Evolutionary conservation across 2,113 vertebrate species (phyloP), one percentile per base, ranked within the genome.

Genomic region (Pomatostomus ruficeps): DNA sequence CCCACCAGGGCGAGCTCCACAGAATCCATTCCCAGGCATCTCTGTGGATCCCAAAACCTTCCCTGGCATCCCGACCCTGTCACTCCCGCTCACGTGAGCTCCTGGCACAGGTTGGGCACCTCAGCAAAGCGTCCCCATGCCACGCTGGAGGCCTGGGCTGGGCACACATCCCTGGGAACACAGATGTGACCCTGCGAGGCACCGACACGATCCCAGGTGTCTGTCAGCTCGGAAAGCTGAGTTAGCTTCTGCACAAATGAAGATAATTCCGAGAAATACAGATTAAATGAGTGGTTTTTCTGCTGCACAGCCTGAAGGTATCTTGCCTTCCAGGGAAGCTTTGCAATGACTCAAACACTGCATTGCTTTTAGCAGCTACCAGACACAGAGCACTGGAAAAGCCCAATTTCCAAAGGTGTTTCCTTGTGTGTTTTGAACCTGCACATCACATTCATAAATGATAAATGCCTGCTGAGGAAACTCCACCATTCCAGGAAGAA

Each of bases 61-160:
- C 17, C 1, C 67, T 33, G 36, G 25, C 42, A 93, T n/a, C 35
- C 45, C 16, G 11, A 24, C 40, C 31, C 42, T 49, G 1, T 14
- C 26, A 46, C 7, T 70, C 18, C 28, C 61, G 0, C 20, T n/a
- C 33, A 7, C 1, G 0, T 0, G 14, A 45, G 31, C 43, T 74
- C 52, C 14, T 1, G 24, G 45, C 36, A 72, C 0, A 2, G 43
- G 36, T 19, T 72, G 18, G 49, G 42, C 28, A 33, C 46, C 42
- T 25, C 8, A 25, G 35, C 9, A 71, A 29, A 57, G 23, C 3
- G 13, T 28, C 16, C 40, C 10, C 28, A 5, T 8, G 48, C 7
- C 75, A 36, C 26, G 2, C 6, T 1, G 13, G 48, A 61, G 38
- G 17, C 4, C 54, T 65, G 49, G 16, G 20, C 2, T 42, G 57